Evolutionary conservation across 64 coral and sea anemone species (phyloP).

Genomic region (Stichodactyla helianthus): DNA sequence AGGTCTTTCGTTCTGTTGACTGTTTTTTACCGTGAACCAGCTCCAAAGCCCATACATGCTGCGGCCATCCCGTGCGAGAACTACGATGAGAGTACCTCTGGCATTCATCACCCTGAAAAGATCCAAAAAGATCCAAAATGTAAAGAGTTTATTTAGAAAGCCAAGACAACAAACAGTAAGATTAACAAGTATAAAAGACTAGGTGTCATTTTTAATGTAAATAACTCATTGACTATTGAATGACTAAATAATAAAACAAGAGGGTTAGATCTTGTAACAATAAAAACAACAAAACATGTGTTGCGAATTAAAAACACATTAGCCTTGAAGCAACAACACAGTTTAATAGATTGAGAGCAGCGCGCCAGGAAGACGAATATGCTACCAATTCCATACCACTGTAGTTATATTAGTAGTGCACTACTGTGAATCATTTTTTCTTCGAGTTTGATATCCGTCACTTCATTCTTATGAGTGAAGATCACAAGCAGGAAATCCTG

Average conservation of each 20-base stretch:
- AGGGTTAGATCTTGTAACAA: not conserved
- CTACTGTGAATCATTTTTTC: not conserved
- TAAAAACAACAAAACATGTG: conserved; percentile 26
- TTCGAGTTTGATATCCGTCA: not conserved
- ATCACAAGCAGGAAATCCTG: not conserved
- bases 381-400: not conserved
- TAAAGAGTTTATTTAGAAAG: not conserved
- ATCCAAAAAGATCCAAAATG: not conserved
- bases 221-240: not conserved
- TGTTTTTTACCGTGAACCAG: conserved; percentile 15
- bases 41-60: conserved; percentile 65
- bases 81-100: conserved; percentile 40
- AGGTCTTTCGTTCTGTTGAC: not conserved
- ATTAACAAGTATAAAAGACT: not conserved
- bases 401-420: not conserved
- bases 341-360: not conserved
- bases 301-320: conserved; percentile 38
- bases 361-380: not conserved
- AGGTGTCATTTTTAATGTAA: not conserved
- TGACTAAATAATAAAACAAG: not conserved
- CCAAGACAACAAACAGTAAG: not conserved
- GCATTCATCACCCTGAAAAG: conserved; percentile 31
- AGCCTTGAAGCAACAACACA: not conserved
- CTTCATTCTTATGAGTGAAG: not conserved
- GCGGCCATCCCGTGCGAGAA: conserved; percentile 61